Evolutionary conservation across 2,113 vertebrate genomes (phyloP).

Genomic region (Gasterosteus nipponicus): DNA sequence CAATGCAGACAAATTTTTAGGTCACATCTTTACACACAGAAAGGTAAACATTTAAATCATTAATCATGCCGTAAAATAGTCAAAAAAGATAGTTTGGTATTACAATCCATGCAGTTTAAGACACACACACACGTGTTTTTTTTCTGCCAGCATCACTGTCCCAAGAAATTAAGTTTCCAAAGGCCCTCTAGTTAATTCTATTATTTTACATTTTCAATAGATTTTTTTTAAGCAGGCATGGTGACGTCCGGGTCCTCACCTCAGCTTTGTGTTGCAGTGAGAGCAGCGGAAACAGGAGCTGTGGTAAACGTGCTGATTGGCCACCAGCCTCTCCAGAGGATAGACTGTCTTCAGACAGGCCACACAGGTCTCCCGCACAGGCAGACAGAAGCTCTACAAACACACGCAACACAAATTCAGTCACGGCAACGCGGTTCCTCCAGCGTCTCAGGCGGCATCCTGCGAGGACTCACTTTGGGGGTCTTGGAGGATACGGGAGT

Average conservation of each 20-base stretch:
- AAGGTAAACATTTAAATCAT: too few relatives aligned
- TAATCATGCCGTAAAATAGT: too few relatives aligned
- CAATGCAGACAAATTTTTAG: background rate
- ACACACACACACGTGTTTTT: too few relatives aligned
- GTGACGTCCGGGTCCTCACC: conserved; percentile 73
- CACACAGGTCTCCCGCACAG: conserved; percentile 88
- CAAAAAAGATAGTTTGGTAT: background rate
- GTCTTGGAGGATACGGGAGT: conserved; percentile 55
- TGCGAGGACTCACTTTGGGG: conserved; percentile 61
- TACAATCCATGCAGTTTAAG: background rate
- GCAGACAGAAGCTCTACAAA: conserved; percentile 87
- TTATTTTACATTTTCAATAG: background rate
- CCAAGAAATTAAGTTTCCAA: too few relatives aligned
- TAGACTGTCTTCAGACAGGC: conserved; percentile 96
- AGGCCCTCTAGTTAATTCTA: background rate
- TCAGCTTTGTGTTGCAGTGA: conserved; percentile 96
- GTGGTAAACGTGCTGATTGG: conserved; percentile 95
- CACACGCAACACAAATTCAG: background rate
- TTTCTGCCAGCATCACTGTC: too few relatives aligned
- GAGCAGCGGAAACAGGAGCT: conserved; percentile 94
- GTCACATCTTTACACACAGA: too few relatives aligned
- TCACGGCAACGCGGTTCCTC: background rate
- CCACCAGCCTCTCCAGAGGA: conserved; percentile 94
- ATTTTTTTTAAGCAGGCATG: too few relatives aligned
- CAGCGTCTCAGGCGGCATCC: background rate